Evolutionary conservation across 2,113 vertebrate genomes (phyloP).

Genomic region (Pantherophis guttatus): DNA sequence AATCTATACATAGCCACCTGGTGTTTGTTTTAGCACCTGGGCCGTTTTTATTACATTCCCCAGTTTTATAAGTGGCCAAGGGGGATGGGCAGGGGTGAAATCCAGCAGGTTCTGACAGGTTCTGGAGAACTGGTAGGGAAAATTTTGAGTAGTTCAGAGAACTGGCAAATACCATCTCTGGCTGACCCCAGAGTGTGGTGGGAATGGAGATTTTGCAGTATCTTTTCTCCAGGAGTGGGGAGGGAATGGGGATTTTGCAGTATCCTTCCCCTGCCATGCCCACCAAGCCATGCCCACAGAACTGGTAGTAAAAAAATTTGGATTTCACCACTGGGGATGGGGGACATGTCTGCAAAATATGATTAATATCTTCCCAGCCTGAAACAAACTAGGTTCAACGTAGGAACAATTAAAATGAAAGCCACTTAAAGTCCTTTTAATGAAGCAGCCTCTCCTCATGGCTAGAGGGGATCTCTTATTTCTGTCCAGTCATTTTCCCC

Average conservation of each 20-base stretch:
- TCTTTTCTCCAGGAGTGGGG: no score
- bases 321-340: neutral
- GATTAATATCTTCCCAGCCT: constrained; percentile 12
- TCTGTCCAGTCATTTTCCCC: neutral
- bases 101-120: no score
- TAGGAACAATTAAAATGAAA: constrained; percentile 10
- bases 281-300: no score
- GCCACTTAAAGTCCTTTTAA: constrained; percentile 3
- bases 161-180: no score
- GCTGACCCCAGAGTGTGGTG: no score
- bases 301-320: no score
- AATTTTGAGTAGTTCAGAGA: no score
- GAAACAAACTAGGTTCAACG: neutral
- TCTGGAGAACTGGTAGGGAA: no score
- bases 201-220: no score
- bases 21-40: constrained; percentile 38
- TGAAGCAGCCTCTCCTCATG: neutral
- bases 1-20: constrained; percentile 16
- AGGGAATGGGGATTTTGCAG: no score
- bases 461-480: neutral
- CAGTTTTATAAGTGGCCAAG: constrained; percentile 39
- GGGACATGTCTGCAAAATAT: neutral
- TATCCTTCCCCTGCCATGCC: no score
- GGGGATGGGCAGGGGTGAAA: neutral
- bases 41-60: constrained; percentile 54